Evolutionary conservation across 2,797 vertebrate genomes (phyloP), one percentile per base, ranked within the genome.

Genomic region (Ctenochaetus hawaiiensis): DNA sequence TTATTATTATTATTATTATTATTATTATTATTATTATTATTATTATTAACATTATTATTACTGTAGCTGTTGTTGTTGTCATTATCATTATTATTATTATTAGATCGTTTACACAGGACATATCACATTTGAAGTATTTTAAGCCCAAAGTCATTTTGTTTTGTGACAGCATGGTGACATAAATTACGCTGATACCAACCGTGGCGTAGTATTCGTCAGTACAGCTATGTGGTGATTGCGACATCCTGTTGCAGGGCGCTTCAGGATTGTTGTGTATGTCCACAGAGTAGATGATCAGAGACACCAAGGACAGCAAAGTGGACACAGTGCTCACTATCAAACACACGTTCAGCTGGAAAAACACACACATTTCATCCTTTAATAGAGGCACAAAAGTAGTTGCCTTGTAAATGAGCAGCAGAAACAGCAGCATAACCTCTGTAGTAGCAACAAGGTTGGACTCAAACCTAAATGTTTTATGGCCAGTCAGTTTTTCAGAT

Each of bases 221-320:
- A 43, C 93, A 94, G 9, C 0, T 0, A 1, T 0, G n/a, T n/a
- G n/a, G n/a, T n/a, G n/a, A 2, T 0, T 20, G 0, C 0, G 0
- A 0, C 0, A 0, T 0, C 0, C 7, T 1, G 4, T 8, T 0
- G 51, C 95, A 95, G 26, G 30, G 0, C 1, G 0, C 10, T 13
- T 23, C 67, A 0, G 60, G 77, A 68, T 91, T 63, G 8, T 52
- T 79, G 23, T 54, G 9, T 2, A 95, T 73, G 70, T 95, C 94
- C 58, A 93, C 72, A 5, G 81, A 86, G 83, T 95, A 95, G 60
- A 95, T 77, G 81, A 89, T 85, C 43, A 92, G 58, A 26, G 94
- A 93, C 44, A 90, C 56, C 30, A 90, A 5, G 4, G 94, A 91
- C 52, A 93, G 54, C 63, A 90, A 47, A 2, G 72, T 41, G 22